A percentile compares a stretch with the other conserved stretches of the same genome.
Evolutionary conservation across 2,797 vertebrate genomes (phyloP).

Genomic region (Gymnopithys bicolor): DNA sequence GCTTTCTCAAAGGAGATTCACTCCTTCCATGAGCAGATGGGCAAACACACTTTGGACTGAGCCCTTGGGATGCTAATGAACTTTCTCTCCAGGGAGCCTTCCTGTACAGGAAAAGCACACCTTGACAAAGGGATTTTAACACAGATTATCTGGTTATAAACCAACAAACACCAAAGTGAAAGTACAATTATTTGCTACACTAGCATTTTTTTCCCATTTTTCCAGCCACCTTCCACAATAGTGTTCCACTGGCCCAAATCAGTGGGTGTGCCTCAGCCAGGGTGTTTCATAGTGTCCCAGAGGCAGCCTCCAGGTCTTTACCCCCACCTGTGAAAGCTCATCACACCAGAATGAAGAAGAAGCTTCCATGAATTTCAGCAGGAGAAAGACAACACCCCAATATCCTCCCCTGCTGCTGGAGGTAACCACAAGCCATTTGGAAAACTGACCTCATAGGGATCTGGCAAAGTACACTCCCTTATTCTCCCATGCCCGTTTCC

Average conservation of each 20-base stretch:
- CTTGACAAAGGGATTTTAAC: conserved; percentile 1
- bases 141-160: neutral
- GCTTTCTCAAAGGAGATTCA: conserved; percentile 9
- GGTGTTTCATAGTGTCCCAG: neutral
- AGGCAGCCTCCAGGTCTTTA: neutral
- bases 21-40: conserved; percentile 1
- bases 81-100: conserved; percentile 35
- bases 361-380: neutral
- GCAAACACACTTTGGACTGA: conserved; percentile 8
- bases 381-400: neutral
- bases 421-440: neutral
- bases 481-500: neutral
- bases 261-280: neutral
- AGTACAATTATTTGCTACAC: neutral
- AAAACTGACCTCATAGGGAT: neutral
- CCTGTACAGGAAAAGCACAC: neutral
- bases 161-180: neutral
- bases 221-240: neutral
- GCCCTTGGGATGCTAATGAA: conserved; percentile 17
- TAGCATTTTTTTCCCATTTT: neutral
- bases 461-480: neutral
- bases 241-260: neutral
- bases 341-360: neutral
- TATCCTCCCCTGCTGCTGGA: neutral
- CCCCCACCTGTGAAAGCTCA: rapidly evolving